Conservation (phyloP, 2,888 invertebrate genomes). For the Hipparchia sbordonii region DNA sequence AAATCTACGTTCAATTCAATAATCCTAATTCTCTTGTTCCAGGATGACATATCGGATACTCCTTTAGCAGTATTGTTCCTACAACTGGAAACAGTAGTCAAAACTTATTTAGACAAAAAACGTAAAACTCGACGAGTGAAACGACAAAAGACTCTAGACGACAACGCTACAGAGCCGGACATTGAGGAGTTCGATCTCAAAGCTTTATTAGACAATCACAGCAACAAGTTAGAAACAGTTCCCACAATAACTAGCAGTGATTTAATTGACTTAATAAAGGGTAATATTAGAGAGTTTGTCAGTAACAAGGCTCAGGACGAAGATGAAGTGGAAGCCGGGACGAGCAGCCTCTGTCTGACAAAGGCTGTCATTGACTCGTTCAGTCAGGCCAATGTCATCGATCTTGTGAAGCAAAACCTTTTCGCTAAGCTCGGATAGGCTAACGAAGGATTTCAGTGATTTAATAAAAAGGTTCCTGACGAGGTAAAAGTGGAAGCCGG, state of each 20-base stretch:
- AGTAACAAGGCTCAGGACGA: conserved; percentile 54
- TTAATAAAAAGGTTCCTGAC: conserved; percentile 51
- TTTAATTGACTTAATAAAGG: conserved; percentile 61
- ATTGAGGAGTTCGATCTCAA: conserved; percentile 58
- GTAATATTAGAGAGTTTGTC: conserved; percentile 58
- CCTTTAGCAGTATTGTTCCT: conserved; percentile 72
- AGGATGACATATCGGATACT: conserved; percentile 76
- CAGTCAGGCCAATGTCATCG: conserved; percentile 84
- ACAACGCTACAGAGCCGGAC: conserved; percentile 42
- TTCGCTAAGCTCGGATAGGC: conserved; percentile 55
- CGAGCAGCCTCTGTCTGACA: conserved; percentile 62
- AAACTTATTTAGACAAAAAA: conserved; percentile 62
- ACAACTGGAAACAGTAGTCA: conserved; percentile 72
- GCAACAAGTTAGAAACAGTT: conserved; percentile 59
- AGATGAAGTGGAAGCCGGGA: conserved; percentile 65
- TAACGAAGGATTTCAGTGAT: conserved; percentile 13
- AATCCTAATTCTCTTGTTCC: conserved; percentile 14
- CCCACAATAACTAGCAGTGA: conserved; percentile 55
- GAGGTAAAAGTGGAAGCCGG: conserved; percentile 67
- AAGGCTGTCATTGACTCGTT: conserved; percentile 85
- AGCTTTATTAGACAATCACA: conserved; percentile 55
- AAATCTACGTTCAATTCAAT: too few species aligned
- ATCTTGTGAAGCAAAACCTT: conserved; percentile 78
- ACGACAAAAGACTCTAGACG: conserved; percentile 66
- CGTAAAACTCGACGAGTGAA: conserved; percentile 67